Conservation (phyloP, 2,888 invertebrate species). For the Monoplex corrugatus region DNA sequence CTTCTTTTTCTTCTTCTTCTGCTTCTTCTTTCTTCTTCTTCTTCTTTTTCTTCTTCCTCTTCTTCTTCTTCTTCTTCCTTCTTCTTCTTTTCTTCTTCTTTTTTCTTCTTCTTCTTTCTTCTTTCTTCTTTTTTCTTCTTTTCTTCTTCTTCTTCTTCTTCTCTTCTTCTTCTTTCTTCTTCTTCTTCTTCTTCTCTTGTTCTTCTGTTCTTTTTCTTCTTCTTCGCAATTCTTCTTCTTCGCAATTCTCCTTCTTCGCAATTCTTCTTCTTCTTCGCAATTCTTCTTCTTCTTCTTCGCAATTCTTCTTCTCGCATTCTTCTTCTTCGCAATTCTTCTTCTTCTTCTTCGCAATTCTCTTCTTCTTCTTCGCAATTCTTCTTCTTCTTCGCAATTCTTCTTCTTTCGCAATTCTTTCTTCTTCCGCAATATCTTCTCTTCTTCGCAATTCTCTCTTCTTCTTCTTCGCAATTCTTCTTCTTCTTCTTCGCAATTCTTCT, state of each 20-base stretch:
- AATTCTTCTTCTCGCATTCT: neutral
- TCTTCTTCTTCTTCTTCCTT: neutral
- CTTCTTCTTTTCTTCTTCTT: neutral
- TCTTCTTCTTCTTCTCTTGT: neutral
- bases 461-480: no score
- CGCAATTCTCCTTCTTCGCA: neutral
- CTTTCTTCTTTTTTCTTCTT: neutral
- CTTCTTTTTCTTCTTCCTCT: neutral
- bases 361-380: no score
- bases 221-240: neutral
- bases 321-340: neutral
- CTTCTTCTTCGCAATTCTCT: neutral
- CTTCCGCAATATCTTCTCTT: neutral
- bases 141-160: no score
- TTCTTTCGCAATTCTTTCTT: neutral
- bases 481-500: no score
- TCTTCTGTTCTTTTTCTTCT: neutral
- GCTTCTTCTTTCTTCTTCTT: conserved; percentile 11
- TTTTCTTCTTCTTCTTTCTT: neutral
- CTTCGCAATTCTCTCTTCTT: no score
- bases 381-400: neutral
- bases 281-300: neutral
- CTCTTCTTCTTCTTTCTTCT: neutral
- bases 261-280: neutral
- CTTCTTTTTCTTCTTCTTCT: neutral